Evolutionary conservation across 2,797 vertebrate genomes (phyloP).

Genomic region (Chiloscyllium punctatum): DNA sequence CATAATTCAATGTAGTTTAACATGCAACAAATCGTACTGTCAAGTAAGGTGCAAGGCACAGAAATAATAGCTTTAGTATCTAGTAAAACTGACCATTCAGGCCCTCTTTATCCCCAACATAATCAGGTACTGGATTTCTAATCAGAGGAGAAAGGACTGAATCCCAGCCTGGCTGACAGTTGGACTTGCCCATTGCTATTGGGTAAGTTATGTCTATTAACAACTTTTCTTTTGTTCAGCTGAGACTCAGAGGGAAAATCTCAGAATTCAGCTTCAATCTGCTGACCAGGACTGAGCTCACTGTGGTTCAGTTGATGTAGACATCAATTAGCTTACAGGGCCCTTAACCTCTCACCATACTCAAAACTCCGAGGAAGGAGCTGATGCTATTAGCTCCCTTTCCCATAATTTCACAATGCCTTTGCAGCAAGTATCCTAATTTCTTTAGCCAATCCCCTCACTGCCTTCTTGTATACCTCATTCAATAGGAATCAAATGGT

Average conservation of each 20-base stretch:
- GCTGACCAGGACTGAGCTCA: neutral
- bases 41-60: neutral
- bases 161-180: neutral
- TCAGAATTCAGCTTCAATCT: neutral
- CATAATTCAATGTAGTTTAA: neutral
- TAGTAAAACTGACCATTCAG: neutral
- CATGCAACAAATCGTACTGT: neutral
- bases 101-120: neutral
- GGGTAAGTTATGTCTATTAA: neutral
- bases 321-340: too few relatives aligned
- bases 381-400: neutral
- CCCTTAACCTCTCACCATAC: neutral
- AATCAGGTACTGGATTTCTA: neutral
- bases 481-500: neutral
- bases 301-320: neutral
- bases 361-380: neutral
- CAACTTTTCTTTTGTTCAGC: neutral
- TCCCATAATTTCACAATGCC: neutral
- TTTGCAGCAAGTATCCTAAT: neutral
- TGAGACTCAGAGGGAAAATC: neutral
- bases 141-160: neutral
- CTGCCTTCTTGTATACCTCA: neutral
- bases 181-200: neutral
- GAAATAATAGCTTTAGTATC: neutral
- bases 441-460: neutral